These are phyloP conservation scores for Notothenia coriiceps DNA, from an alignment of 2,113 vertebrate genomes.

Conservation along the genomic window DNA sequence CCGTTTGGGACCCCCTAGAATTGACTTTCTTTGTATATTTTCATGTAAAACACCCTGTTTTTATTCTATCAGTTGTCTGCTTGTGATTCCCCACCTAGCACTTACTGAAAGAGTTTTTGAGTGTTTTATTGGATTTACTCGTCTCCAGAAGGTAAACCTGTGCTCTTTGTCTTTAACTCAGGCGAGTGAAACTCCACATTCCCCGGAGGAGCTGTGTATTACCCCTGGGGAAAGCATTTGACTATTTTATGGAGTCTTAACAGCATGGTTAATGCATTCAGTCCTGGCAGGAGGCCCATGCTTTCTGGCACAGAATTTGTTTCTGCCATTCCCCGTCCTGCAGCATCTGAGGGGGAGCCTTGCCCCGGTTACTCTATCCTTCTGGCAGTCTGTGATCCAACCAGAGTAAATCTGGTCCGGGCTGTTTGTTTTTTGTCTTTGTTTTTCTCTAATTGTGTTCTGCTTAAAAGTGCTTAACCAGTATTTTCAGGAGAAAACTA, in stretches of 20 bases:
- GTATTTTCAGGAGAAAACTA: not conserved
- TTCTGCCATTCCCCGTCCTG: constrained; percentile 43
- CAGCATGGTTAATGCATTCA: constrained; percentile 66
- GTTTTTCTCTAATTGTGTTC: not conserved
- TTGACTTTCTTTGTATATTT: constrained; percentile 1
- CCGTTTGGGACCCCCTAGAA: not conserved
- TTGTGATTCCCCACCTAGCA: constrained; percentile 8
- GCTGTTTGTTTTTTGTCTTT: constrained; percentile 21
- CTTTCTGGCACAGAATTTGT: constrained; percentile 57
- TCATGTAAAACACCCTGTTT: not conserved
- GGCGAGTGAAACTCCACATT: constrained; percentile 34
- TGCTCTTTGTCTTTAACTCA: constrained; percentile 34
- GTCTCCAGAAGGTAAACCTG: constrained; percentile 21
- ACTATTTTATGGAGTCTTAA: constrained; percentile 64
- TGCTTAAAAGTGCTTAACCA: not conserved
- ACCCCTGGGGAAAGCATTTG: constrained; percentile 38
- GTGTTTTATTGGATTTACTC: not conserved
- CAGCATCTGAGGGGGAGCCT: constrained; percentile 46
- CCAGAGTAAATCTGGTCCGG: constrained; percentile 28
- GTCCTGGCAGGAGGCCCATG: constrained; percentile 43
- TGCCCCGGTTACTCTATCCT: constrained; percentile 14
- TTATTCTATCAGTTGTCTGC: not conserved
- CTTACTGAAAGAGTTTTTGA: constrained; percentile 13
- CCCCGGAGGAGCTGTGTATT: constrained; percentile 31
- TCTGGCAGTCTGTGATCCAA: constrained; percentile 30